Percentiles rank a stretch among this genome's conserved stretches.
phyloP scores from a whole-genome alignment of 1,140 invertebrate genomes.

The Parapsyche elsis region DNA sequence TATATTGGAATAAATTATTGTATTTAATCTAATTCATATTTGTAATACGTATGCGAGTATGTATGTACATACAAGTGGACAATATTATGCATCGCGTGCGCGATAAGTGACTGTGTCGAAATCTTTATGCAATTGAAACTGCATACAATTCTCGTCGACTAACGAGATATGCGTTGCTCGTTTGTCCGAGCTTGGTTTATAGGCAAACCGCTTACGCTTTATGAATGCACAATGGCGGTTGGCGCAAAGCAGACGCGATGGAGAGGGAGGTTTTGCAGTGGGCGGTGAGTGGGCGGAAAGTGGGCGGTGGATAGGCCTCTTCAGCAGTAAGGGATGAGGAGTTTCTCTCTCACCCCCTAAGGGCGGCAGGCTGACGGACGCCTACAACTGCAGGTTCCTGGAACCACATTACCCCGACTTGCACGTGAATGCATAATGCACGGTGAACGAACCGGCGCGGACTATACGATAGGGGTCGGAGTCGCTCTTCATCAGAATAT shows the following conservation, averaged over 20 bases:
- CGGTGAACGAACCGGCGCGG: conserved; percentile 13
- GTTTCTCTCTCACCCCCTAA: not conserved
- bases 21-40: no score
- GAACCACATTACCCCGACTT: conserved; percentile 19
- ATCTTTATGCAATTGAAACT: conserved; percentile 23
- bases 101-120: not conserved
- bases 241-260: not conserved
- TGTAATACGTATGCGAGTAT: no score
- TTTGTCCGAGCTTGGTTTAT: conserved; percentile 21
- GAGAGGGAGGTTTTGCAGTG: no score
- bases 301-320: not conserved
- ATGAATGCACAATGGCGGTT: conserved; percentile 8
- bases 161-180: conserved; percentile 10
- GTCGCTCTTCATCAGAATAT: not conserved
- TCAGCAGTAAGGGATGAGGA: not conserved
- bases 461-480: no score
- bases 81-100: no score
- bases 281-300: no score
- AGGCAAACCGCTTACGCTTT: conserved; percentile 14
- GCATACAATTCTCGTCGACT: not conserved
- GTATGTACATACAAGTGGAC: no score
- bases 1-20: no score
- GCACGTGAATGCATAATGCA: conserved; percentile 35
- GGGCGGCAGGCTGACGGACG: conserved; percentile 43
- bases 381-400: conserved; percentile 24